Evolutionary conservation across 2,888 invertebrate species (phyloP).

Genomic region (Nipponacmea schrenckii): DNA sequence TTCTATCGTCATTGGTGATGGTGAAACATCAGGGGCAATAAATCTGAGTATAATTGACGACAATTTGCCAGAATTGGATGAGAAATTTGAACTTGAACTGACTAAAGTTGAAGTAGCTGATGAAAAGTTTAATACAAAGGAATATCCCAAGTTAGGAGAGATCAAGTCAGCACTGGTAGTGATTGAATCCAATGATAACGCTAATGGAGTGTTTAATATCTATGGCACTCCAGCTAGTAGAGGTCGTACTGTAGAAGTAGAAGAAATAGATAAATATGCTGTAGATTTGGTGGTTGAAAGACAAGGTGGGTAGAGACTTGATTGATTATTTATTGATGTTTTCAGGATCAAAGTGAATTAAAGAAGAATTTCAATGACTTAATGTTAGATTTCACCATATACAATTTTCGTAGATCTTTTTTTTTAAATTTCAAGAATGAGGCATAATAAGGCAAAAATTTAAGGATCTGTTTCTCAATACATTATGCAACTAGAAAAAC

Average conservation of each 20-base stretch:
- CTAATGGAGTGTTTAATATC: constrained; percentile 61
- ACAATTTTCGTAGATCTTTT: no score
- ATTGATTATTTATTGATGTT: background rate
- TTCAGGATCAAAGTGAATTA: no score
- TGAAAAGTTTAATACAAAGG: constrained; percentile 37
- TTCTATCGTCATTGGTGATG: constrained; percentile 49
- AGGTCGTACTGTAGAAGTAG: constrained; percentile 50
- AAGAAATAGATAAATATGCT: constrained; percentile 55
- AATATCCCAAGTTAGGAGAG: constrained; percentile 52
- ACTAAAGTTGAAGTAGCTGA: constrained; percentile 49
- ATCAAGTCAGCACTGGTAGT: constrained; percentile 44
- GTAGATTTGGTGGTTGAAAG: constrained; percentile 63
- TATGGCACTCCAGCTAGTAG: constrained; percentile 37
- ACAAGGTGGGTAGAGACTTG: constrained; percentile 44
- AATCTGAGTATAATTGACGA: constrained; percentile 57
- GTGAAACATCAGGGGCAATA: constrained; percentile 45
- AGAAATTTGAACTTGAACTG: constrained; percentile 51
- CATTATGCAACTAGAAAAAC: no score
- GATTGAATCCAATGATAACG: constrained; percentile 61
- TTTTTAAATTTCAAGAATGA: no score
- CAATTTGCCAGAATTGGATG: constrained; percentile 59
- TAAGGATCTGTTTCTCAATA: no score
- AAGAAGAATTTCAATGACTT: no score
- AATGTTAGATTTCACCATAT: no score
- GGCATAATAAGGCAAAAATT: no score